Base-by-base conservation (phyloP, 2,797 vertebrate species). In the Acomys russatus region DNA sequence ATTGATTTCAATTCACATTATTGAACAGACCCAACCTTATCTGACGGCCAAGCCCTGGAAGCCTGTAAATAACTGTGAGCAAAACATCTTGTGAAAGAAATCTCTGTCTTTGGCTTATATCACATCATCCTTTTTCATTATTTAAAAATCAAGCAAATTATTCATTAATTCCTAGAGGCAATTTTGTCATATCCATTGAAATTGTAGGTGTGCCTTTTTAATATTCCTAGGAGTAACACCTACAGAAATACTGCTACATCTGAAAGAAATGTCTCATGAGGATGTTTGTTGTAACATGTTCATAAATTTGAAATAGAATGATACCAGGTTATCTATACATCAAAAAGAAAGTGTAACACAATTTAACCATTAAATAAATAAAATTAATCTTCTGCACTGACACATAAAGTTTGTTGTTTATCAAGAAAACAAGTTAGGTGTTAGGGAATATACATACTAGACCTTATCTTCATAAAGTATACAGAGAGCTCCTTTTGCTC, bases 261-360 rank as follows among this genome's bases (percentile, higher is more conserved):
- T 71, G 9, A 54, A 20, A 66, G 38, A 71, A 94, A 85, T 44
- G 11, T 15, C 56, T 44, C 86, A 44, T 89, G 51, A 95, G 6
- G 7, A 59, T 78, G 0, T 74, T 88, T 23, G 51, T 25, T 61
- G 0, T 93, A 88, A 49, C 14, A 76, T 7, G 82, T 85, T 85
- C 71, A 35, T 87, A 87, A 90, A 79, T 89, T 59, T 14, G 90
- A 96, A 96, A 59, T 90, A 86, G 63, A 94, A 78, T 96, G 5
- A 23, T 78, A 92, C 89, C 89, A 22, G 8, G 84, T 92, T 84
- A 86, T 92, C 78, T 74, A 11, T 71, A 22, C 23, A 87, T 61
- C 15, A 80, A 92, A 93, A 95, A 66, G 35, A 95, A 94, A 90
- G 71, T 73, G 0, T 33, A 54, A 79, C 38, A 66, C 77, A 88